Evolutionary conservation across 2,888 invertebrate species (phyloP).

Genomic region (Himalopsyche anomala): DNA sequence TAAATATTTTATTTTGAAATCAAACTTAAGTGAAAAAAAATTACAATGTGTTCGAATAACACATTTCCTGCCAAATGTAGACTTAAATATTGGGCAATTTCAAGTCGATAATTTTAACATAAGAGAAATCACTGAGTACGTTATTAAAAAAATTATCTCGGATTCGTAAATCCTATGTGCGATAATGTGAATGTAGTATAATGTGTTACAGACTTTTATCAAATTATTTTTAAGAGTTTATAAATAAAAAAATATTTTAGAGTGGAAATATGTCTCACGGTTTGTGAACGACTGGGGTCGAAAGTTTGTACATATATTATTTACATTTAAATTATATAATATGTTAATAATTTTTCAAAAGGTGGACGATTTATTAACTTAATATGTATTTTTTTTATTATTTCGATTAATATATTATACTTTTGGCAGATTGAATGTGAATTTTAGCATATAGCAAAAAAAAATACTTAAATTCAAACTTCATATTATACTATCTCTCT

Average conservation of each 20-base stretch:
- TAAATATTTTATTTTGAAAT: constrained; percentile 36
- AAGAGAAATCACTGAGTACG: neutral
- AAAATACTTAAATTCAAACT: too few relatives aligned
- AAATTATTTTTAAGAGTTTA: constrained; percentile 55
- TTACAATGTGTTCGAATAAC: constrained; percentile 38
- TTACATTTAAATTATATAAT: neutral
- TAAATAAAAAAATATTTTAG: constrained; percentile 56
- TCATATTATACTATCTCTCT: too few relatives aligned
- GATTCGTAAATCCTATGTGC: neutral
- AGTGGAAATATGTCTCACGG: constrained; percentile 52
- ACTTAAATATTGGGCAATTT: constrained; percentile 32
- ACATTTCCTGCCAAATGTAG: constrained; percentile 59
- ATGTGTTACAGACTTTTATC: constrained; percentile 52
- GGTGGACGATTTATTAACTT: neutral
- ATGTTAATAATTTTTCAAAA: neutral
- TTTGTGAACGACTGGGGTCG: constrained; percentile 57
- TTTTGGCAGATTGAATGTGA: neutral
- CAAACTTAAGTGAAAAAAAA: neutral
- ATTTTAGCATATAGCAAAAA: too few relatives aligned
- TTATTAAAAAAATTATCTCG: neutral
- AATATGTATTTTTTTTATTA: neutral
- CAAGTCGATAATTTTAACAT: neutral
- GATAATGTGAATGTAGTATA: constrained; percentile 41
- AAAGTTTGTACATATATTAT: constrained; percentile 53
- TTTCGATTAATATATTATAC: neutral